phyloP scores from a whole-genome alignment of 2,888 invertebrate species.

The Caenorhabditis sp. region DNA sequence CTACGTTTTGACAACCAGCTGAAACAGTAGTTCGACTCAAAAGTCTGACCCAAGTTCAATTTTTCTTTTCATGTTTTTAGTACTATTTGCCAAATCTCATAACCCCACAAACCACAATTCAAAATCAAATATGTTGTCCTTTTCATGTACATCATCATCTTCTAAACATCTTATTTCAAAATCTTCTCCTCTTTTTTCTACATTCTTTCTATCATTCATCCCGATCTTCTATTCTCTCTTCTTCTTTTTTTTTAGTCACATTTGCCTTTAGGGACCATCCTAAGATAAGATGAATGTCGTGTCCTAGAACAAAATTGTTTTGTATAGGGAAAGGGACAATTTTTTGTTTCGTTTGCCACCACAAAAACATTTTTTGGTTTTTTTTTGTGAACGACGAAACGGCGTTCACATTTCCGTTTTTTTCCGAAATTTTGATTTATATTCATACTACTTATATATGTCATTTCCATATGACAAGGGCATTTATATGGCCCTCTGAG shows the following conservation, averaged over 20 bases:
- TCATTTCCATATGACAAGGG: background rate
- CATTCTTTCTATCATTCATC: constrained; percentile 23
- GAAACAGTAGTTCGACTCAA: no score
- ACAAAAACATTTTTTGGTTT: background rate
- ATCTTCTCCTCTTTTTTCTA: constrained; percentile 11
- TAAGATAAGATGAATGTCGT: background rate
- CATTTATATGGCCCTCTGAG: background rate
- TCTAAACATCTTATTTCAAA: background rate
- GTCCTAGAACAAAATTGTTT: background rate
- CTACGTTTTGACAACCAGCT: no score
- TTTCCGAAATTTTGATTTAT: background rate
- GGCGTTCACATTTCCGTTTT: background rate
- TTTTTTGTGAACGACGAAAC: background rate
- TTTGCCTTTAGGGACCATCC: constrained; percentile 1
- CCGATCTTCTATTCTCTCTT: constrained; percentile 6
- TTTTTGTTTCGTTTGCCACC: background rate
- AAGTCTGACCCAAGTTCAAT: no score
- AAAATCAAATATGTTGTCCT: no score
- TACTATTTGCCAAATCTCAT: no score
- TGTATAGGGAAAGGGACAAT: background rate
- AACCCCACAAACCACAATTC: no score
- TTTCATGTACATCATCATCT: background rate
- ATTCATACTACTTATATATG: background rate
- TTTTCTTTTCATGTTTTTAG: no score
- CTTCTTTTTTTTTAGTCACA: constrained; percentile 3